A percentile compares a stretch with the other conserved stretches of the same genome.
Conservation (phyloP, 2,113 vertebrate genomes). For the Larimichthys crocea region DNA sequence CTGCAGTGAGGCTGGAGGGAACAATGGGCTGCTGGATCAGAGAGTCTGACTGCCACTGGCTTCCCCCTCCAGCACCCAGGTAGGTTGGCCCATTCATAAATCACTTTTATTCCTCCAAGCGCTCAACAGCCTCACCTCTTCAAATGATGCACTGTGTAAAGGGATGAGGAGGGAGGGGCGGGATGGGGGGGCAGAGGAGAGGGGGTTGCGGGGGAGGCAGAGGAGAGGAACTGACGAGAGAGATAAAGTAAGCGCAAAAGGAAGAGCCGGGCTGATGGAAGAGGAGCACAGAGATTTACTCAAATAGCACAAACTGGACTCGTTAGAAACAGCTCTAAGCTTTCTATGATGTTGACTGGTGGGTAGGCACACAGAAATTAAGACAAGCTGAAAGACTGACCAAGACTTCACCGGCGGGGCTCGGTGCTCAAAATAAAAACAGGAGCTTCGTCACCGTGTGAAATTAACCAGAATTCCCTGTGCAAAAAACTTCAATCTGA, state of each 20-base stretch:
- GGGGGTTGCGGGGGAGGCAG: slow-evolving; percentile 19
- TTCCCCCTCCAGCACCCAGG: slow-evolving; percentile 77
- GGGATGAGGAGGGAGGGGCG: slow-evolving; percentile 65
- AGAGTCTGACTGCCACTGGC: slow-evolving; percentile 76
- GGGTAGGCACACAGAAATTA: slow-evolving; percentile 39
- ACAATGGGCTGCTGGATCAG: slow-evolving; percentile 78
- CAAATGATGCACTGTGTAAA: slow-evolving; percentile 82
- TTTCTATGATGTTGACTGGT: slow-evolving; percentile 47
- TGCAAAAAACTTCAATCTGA: slow-evolving; percentile 14
- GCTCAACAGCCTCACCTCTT: slow-evolving; percentile 81
- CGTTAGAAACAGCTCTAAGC: slow-evolving; percentile 61
- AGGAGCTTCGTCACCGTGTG: not conserved
- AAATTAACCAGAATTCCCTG: slow-evolving; percentile 18
- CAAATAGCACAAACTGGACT: slow-evolving; percentile 62
- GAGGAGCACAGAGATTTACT: slow-evolving; percentile 40
- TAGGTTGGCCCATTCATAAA: slow-evolving; percentile 83
- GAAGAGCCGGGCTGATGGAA: slow-evolving; percentile 42
- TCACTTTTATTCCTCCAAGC: slow-evolving; percentile 82
- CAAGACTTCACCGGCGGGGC: slow-evolving; percentile 16
- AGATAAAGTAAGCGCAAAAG: slow-evolving; percentile 44
- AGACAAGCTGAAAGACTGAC: slow-evolving; percentile 30
- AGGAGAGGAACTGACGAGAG: slow-evolving; percentile 47
- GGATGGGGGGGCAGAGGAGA: slow-evolving; percentile 30
- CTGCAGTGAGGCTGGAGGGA: slow-evolving; percentile 78
- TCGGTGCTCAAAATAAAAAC: slow-evolving; percentile 20